These are phyloP conservation scores for Lasioglossum villosulum DNA, from an alignment of 2,888 invertebrate species.

Conservation along the genomic window DNA sequence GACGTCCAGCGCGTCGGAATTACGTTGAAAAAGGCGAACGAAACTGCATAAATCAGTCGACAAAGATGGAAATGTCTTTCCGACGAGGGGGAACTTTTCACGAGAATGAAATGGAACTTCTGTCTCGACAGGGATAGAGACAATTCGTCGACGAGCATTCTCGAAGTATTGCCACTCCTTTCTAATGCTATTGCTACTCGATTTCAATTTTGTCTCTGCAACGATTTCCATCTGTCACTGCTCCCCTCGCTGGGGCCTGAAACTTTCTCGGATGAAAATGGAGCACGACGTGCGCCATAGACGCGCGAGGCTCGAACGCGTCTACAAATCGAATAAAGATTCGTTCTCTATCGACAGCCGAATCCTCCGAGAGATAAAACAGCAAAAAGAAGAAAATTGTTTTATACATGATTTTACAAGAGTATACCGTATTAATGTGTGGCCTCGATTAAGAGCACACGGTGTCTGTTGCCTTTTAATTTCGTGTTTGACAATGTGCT, in stretches of 20 bases:
- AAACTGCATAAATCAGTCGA: neutral
- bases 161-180: conserved; percentile 54
- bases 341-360: conserved; percentile 20
- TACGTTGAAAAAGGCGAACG: neutral
- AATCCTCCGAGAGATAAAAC: conserved; percentile 17
- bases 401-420: neutral
- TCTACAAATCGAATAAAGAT: conserved; percentile 39
- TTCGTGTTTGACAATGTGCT: too few relatives aligned
- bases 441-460: neutral
- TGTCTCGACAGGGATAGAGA: conserved; percentile 48
- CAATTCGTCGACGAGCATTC: conserved; percentile 58
- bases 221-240: conserved; percentile 61
- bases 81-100: conserved; percentile 19
- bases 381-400: neutral
- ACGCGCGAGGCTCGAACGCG: neutral
- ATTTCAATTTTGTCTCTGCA: conserved; percentile 67
- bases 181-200: conserved; percentile 73
- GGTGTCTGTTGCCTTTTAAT: neutral
- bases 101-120: conserved; percentile 20
- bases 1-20: neutral
- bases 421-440: too few relatives aligned
- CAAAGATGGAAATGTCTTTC: conserved; percentile 22
- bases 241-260: neutral
- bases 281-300: conserved; percentile 32
- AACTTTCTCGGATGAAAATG: conserved; percentile 47